Percentiles rank a stretch among this genome's conserved stretches.
Conservation (phyloP, 92 coral and sea anemone genomes). For the Porites divaricata region DNA sequence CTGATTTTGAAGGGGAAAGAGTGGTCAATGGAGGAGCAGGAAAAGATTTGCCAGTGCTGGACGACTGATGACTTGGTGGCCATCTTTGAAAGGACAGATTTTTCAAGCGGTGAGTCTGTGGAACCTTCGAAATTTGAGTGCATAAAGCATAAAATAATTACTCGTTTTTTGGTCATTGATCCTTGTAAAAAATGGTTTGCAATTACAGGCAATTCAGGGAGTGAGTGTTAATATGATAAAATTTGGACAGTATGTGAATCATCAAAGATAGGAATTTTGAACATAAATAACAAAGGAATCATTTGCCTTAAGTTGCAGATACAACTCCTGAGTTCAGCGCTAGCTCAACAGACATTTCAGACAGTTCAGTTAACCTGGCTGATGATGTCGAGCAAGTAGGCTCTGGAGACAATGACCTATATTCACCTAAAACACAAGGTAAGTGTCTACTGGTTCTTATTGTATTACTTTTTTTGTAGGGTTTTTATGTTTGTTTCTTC, state of each 20-base stretch:
- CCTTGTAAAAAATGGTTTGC: neutral
- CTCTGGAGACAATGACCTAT: neutral
- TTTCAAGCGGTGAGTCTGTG: constrained; percentile 29
- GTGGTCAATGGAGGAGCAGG: constrained; percentile 37
- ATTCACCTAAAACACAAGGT: neutral
- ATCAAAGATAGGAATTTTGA: neutral
- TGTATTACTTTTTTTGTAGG: too few relatives aligned
- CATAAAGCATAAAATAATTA: constrained; percentile 8
- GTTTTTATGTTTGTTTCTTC: constrained; percentile 7
- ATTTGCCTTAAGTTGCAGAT: constrained; percentile 7
- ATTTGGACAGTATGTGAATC: neutral
- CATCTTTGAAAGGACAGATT: constrained; percentile 25
- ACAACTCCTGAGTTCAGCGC: constrained; percentile 2
- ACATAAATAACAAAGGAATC: constrained; percentile 7
- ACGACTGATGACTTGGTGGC: constrained; percentile 46
- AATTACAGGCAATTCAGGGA: constrained; percentile 4
- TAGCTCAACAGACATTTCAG: neutral
- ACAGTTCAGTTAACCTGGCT: neutral
- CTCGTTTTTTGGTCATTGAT: constrained; percentile 7
- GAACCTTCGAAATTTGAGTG: constrained; percentile 15
- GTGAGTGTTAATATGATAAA: constrained; percentile 5
- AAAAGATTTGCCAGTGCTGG: constrained; percentile 34
- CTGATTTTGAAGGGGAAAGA: constrained; percentile 41
- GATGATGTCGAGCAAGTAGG: neutral
- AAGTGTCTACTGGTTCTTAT: neutral